Base-by-base conservation (phyloP, 2,888 invertebrate species). In the Hydriomena furcata region DNA sequence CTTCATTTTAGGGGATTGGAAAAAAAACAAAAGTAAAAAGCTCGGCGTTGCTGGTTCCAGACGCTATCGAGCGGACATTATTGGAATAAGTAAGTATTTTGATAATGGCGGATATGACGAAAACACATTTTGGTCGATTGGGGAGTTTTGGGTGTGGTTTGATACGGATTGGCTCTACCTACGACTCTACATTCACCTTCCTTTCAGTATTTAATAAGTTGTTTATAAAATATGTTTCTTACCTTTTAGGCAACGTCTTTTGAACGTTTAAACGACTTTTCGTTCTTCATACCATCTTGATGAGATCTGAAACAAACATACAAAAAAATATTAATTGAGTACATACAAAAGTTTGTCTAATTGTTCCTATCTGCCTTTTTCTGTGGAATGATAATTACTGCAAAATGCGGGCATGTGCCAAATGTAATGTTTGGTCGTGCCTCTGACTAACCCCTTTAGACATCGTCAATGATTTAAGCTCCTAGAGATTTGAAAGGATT, bases 1-100 rank as follows among this genome's bases (percentile, higher is more conserved):
- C 81, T 75, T 71, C 73, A 76, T 79, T 84, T 71, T 74, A 79
- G 85, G 87, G 87, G 84, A 82, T 82, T 79, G 76, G 76, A 80
- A 79, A 76, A 74, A 82, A 76, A 68, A 76, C 44, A 72, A 78
- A 73, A 73, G 38, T 38, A 34, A 66, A 63, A 74, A 73, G 66
- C 59, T 76, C 73, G 78, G 75, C 65, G 58, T 60, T 52, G 68
- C 71, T 66, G 68, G 67, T 64, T 50, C 65, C 65, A 59, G 61
- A 13, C 52, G 60, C 47, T 54, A 58, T 58, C 58, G 63, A 55
- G 65, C 67, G 60, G 68, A 68, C 66, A 67, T 66, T 58, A 67
- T 65, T 65, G 61, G 61, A 63, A 20, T 23, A 21, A 24, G 24
- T 41, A 11, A 11, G 23, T 35, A 61, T 61, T 65, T 61, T 58